Base-by-base conservation (phyloP, 2,888 invertebrate genomes). In the Belgica antarctica region DNA sequence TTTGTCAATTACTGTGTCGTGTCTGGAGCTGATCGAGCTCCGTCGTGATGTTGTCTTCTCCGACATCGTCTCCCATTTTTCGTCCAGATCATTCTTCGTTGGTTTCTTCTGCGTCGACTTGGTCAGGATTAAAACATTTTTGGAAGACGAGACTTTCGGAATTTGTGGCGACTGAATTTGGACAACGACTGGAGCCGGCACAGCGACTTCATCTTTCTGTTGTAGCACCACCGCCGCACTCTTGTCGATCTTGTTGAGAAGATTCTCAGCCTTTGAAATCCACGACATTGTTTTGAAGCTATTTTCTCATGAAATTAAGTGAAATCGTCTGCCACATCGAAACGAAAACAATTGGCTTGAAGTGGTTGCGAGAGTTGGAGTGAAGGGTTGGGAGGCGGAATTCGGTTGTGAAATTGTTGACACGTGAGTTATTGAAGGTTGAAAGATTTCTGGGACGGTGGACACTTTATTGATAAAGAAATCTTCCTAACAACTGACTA, bases 231-330 rank as follows among this genome's bases (percentile, higher is more conserved):
- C 84, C 0, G 89, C 89, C 24, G 90, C 89, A 77, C 87, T 86
- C 75, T 89, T 85, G 75, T 91, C 90, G 24, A 91, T 78, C 75
- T 87, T 87, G 75, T 89, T 90, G 19, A 92, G 81, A 71, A 91
- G 83, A 75, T 83, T 84, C 76, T 90, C 90, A 12, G 90, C 90
- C 77, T 85, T 89, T 72, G 86, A 82, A 71, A 90, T 83, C 90
- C 90, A 90, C 73, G 89, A 85, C 88, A 89, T 89, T n/a, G n/a
- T n/a, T n/a, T n/a, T n/a, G n/a, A n/a, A n/a, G n/a, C n/a, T n/a
- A n/a, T n/a, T n/a, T n/a, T n/a, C n/a, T n/a, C n/a, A n/a, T n/a
- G 22, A 52, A 5, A 52, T 52, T 52, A 52, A 4, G 8, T 7
- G 12, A 22, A 52, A 17, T 22, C 4, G n/a, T 52, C 22, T 22